A percentile compares a stretch with the other conserved stretches of the same genome.
Conservation (phyloP, 2,797 vertebrate genomes). For the Perodicticus potto region DNA sequence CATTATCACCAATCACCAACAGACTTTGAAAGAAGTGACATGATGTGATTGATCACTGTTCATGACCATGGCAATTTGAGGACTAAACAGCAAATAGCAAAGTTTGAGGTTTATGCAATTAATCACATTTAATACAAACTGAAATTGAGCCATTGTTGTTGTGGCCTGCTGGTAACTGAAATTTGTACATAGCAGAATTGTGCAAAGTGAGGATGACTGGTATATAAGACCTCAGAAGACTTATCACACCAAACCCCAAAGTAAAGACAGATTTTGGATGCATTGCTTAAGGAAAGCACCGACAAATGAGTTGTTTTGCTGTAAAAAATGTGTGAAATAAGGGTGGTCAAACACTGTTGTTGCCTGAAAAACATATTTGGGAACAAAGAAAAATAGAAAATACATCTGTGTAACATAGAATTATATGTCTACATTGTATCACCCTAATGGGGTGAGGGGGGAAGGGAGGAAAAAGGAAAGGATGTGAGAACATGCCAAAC, state of each 20-base stretch:
- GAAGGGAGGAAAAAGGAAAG: background rate
- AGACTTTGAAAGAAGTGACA: background rate
- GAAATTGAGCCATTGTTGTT: background rate
- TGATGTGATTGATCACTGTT: background rate
- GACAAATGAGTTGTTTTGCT: background rate
- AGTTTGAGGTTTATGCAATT: background rate
- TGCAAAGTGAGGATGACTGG: background rate
- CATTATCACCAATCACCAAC: background rate
- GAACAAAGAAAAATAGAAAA: background rate
- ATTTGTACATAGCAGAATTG: background rate
- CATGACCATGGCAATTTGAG: background rate
- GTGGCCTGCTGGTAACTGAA: background rate
- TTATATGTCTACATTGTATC: background rate
- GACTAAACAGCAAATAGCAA: background rate
- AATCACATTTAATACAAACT: background rate
- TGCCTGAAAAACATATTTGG: background rate
- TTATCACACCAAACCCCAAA: background rate
- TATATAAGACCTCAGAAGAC: background rate
- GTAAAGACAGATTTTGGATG: background rate
- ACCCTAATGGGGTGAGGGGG: background rate
- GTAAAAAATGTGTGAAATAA: background rate
- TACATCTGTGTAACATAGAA: background rate
- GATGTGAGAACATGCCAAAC: background rate
- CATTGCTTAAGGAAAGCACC: background rate
- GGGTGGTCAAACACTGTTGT: background rate